These are phyloP conservation scores for Adelphocoris suturalis DNA, from an alignment of 2,888 invertebrate species.

Conservation along the genomic window DNA sequence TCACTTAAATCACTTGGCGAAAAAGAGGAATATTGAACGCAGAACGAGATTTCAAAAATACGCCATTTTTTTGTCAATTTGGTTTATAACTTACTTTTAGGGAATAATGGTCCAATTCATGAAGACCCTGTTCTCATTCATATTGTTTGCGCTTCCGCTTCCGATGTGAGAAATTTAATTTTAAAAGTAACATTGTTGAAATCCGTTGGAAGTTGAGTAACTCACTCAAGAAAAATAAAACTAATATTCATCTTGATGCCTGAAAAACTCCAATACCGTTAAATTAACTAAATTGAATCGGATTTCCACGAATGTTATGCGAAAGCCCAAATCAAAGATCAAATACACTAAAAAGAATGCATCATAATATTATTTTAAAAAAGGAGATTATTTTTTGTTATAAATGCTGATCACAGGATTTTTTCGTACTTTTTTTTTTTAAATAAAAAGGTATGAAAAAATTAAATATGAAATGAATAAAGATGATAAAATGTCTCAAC, in stretches of 20 bases:
- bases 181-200: background rate
- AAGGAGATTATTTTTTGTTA: background rate
- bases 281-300: background rate
- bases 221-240: background rate
- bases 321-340: conserved; percentile 15
- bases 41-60: background rate
- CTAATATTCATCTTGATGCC: background rate
- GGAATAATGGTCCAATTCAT: conserved; percentile 22
- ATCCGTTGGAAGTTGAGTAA: too few species aligned
- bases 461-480: background rate
- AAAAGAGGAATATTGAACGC: background rate
- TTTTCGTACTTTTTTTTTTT: background rate
- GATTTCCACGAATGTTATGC: background rate
- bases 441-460: conserved; percentile 17
- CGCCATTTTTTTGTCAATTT: background rate
- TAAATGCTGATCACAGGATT: conserved; percentile 59
- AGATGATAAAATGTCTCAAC: background rate
- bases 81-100: background rate
- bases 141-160: conserved; percentile 8
- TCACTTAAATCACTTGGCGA: background rate
- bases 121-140: conserved; percentile 42
- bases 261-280: background rate
- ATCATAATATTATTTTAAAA: conserved; percentile 28
- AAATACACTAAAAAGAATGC: background rate
- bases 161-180: background rate